Evolutionary conservation across 2,888 invertebrate species (phyloP).

Genomic region (Sycophila texana): DNA sequence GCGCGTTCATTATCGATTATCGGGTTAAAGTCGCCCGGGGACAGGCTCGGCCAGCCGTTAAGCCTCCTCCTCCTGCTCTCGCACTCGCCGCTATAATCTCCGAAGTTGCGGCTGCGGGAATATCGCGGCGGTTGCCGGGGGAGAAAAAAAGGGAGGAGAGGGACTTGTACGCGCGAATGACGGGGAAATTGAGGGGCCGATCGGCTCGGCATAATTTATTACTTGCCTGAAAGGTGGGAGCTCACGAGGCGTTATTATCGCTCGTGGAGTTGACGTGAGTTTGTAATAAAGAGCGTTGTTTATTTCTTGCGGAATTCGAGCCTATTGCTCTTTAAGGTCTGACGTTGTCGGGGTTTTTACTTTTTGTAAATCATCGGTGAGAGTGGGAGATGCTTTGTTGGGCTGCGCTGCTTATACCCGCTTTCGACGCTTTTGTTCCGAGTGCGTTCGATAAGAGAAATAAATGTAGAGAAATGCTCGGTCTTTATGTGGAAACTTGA

Average conservation of each 20-base stretch:
- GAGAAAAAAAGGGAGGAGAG: background rate
- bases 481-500: too few relatives aligned
- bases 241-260: background rate
- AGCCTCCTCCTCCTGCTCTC: constrained; percentile 4
- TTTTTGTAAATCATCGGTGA: too few relatives aligned
- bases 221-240: background rate
- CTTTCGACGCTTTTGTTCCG: too few relatives aligned
- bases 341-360: background rate
- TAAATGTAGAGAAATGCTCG: too few relatives aligned
- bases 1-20: constrained; percentile 52
- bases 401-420: too few relatives aligned
- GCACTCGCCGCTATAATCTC: constrained; percentile 25
- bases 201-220: background rate
- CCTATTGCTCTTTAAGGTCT: background rate
- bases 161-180: constrained; percentile 2
- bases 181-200: background rate
- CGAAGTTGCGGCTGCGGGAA: constrained; percentile 29
- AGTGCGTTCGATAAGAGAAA: too few relatives aligned
- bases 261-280: background rate
- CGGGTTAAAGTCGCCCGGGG: constrained; percentile 32
- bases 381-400: too few relatives aligned
- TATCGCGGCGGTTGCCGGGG: constrained; percentile 18
- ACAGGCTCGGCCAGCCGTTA: constrained; percentile 40
- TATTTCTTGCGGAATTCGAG: background rate
- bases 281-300: background rate